Conservation (phyloP, 2,797 vertebrate genomes). For the Leucoraja ocellata region DNA sequence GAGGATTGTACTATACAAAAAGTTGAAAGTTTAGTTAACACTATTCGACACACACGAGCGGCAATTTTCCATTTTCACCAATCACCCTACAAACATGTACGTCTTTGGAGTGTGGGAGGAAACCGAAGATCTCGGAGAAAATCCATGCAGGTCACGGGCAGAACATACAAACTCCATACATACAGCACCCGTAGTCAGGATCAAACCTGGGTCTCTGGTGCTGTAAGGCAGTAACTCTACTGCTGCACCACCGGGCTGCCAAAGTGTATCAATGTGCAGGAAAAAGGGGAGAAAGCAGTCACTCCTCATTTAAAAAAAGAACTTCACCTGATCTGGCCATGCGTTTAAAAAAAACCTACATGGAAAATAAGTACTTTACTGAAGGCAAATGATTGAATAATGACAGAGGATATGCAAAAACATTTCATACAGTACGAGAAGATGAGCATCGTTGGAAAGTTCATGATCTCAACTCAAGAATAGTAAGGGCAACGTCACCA, state of each 20-base stretch:
- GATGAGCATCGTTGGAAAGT: background rate
- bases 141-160: no score
- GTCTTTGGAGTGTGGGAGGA: no score
- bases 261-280: background rate
- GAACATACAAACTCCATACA: no score
- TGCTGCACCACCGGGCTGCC: no score
- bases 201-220: no score
- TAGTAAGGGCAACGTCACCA: background rate
- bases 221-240: no score
- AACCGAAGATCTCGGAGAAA: no score
- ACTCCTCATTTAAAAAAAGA: background rate
- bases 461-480: background rate
- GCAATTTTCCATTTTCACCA: no score
- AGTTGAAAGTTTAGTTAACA: background rate
- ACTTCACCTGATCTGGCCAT: background rate
- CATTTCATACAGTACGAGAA: background rate
- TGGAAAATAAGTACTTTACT: background rate
- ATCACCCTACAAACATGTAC: no score
- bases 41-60: no score
- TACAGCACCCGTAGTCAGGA: no score
- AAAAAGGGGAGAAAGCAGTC: background rate
- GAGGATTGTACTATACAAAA: background rate
- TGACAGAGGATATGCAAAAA: background rate
- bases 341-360: background rate
- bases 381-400: background rate